These are phyloP conservation scores for Catamblyrhynchus diadema DNA, from an alignment of 2,797 vertebrate genomes.

Conservation along the genomic window DNA sequence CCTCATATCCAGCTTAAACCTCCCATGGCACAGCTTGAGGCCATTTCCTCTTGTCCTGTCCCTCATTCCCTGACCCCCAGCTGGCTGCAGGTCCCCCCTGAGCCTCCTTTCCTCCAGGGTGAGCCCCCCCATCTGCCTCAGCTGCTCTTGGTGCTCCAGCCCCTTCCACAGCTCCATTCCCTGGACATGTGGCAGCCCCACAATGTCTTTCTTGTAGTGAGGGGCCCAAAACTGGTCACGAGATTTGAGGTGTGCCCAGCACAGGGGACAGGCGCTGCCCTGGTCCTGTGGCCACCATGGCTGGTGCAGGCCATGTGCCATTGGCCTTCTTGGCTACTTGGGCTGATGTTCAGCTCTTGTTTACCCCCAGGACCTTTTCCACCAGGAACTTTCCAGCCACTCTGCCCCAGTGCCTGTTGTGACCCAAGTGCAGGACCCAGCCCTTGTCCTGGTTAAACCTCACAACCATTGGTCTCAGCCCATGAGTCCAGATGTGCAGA, in stretches of 20 bases:
- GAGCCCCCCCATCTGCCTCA: not conserved
- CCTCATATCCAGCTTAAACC: not conserved
- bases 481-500: not conserved
- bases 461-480: not conserved
- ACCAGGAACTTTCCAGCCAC: not conserved
- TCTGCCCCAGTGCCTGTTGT: not conserved
- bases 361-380: not conserved
- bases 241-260: not conserved
- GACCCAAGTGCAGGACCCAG: accelerated
- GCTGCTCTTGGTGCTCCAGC: not conserved
- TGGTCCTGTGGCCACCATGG: not conserved
- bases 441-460: not conserved
- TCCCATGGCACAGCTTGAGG: not conserved
- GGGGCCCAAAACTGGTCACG: not conserved
- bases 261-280: not conserved
- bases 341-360: not conserved
- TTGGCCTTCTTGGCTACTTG: not conserved
- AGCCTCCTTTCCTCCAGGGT: not conserved
- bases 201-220: not conserved
- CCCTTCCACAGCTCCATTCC: not conserved
- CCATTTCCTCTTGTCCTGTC: not conserved
- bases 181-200: not conserved
- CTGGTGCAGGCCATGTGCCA: not conserved
- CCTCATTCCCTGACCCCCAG: accelerated
- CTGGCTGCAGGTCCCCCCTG: not conserved